These are phyloP conservation scores for Catostomus latipinnis DNA, from an alignment of 2,797 vertebrate species.

Conservation along the genomic window DNA sequence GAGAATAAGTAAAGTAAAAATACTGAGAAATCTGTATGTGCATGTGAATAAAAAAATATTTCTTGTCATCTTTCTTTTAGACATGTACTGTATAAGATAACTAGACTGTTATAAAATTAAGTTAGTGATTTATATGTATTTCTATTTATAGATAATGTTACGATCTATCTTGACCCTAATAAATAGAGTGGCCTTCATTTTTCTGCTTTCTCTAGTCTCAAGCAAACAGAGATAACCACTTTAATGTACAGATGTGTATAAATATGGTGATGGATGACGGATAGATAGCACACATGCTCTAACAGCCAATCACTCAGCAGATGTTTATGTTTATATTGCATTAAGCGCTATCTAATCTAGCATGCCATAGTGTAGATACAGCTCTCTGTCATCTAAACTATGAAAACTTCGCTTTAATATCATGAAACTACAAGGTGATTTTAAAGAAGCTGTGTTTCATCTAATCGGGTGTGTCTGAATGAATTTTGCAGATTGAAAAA, in stretches of 20 bases:
- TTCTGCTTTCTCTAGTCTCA: constrained; percentile 1
- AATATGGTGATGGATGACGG: not conserved
- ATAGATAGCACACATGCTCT: constrained; percentile 39
- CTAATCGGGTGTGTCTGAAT: not conserved
- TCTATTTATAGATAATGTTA: not conserved
- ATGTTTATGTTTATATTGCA: constrained; percentile 54
- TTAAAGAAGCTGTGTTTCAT: not conserved
- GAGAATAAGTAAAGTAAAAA: not conserved
- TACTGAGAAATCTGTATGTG: not conserved
- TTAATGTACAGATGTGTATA: constrained; percentile 32
- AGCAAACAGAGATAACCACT: constrained; percentile 34
- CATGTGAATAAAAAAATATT: not conserved
- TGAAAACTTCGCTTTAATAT: constrained; percentile 2
- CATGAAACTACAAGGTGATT: not conserved
- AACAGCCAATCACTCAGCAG: constrained; percentile 52
- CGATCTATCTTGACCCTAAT: not conserved
- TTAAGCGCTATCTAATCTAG: constrained; percentile 48
- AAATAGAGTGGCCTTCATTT: not conserved
- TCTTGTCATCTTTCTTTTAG: not conserved
- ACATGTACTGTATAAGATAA: not conserved
- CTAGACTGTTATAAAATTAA: not conserved
- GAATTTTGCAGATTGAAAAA: not conserved
- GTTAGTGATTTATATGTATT: not conserved
- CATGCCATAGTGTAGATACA: constrained; percentile 18
- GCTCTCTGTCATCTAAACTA: constrained; percentile 33